phyloP scores from a whole-genome alignment of 1,140 invertebrate genomes.

The Meteorus sp. region DNA sequence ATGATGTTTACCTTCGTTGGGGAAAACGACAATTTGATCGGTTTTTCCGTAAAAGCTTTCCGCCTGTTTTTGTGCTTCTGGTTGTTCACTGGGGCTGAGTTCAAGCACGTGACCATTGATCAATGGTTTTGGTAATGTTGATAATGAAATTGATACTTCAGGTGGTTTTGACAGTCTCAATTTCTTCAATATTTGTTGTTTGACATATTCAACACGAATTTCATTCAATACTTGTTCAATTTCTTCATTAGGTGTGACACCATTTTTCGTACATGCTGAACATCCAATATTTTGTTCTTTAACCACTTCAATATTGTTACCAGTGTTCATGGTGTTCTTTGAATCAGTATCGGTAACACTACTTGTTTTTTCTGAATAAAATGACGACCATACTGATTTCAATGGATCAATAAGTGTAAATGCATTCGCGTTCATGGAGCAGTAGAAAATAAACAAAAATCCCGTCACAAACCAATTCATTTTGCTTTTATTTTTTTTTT shows the following conservation, averaged over 20 bases:
- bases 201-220: slow-evolving; percentile 75
- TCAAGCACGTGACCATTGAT: slow-evolving; percentile 64
- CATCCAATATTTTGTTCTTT: slow-evolving; percentile 34
- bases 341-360: no score
- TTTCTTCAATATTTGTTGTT: slow-evolving; percentile 79
- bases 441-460: slow-evolving; percentile 29
- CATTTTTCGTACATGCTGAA: slow-evolving; percentile 44
- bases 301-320: neutral
- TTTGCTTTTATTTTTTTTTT: slow-evolving; percentile 19
- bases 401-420: slow-evolving; percentile 43
- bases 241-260: slow-evolving; percentile 35
- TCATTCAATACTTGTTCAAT: slow-evolving; percentile 56
- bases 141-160: slow-evolving; percentile 61
- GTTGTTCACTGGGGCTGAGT: slow-evolving; percentile 46
- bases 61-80: slow-evolving; percentile 48
- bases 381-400: slow-evolving; percentile 41
- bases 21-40: slow-evolving; percentile 77
- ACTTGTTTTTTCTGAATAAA: slow-evolving; percentile 36
- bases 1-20: slow-evolving; percentile 66
- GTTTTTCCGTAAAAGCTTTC: slow-evolving; percentile 80
- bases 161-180: slow-evolving; percentile 73
- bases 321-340: no score
- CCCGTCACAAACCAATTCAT: slow-evolving; percentile 11
- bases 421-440: slow-evolving; percentile 3
- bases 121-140: slow-evolving; percentile 69